phyloP scores from a whole-genome alignment of 37 sponge, comb jelly and placozoan species.

The Oscarella lobularis region DNA sequence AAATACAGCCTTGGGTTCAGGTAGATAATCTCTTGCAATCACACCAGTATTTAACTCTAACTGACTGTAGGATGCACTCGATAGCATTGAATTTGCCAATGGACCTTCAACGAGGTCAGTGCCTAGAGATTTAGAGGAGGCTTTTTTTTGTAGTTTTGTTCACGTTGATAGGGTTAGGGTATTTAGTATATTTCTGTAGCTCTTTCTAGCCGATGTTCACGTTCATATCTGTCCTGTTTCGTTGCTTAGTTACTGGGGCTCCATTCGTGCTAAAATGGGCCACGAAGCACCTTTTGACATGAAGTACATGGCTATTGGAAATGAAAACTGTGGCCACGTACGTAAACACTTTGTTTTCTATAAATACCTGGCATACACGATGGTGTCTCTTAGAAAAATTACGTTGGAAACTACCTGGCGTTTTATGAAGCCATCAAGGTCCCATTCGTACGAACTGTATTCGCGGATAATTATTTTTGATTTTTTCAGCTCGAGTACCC shows the following conservation, averaged over 20 bases:
- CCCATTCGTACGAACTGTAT: not conserved
- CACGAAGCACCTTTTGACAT: not conserved
- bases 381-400: not conserved
- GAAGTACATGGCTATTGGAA: not conserved
- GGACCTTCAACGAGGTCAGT: constrained; percentile 6
- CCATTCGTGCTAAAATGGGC: constrained; percentile 1
- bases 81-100: constrained; percentile 5
- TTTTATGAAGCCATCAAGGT: constrained; percentile 5
- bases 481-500: not conserved
- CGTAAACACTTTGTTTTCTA: not conserved
- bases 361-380: not conserved
- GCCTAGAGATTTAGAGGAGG: no score
- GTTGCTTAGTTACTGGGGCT: constrained; percentile 4
- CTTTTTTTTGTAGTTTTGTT: no score
- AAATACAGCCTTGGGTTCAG: constrained; percentile 8
- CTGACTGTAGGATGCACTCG: not conserved
- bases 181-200: no score
- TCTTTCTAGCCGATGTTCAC: no score
- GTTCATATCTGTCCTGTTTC: not conserved
- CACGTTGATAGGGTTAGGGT: no score
- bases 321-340: constrained; percentile 4
- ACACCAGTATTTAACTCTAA: not conserved
- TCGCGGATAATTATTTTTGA: not conserved
- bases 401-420: not conserved
- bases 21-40: not conserved